Evolutionary conservation across 1,140 invertebrate species (phyloP).

Genomic region (Halesus radiatus): DNA sequence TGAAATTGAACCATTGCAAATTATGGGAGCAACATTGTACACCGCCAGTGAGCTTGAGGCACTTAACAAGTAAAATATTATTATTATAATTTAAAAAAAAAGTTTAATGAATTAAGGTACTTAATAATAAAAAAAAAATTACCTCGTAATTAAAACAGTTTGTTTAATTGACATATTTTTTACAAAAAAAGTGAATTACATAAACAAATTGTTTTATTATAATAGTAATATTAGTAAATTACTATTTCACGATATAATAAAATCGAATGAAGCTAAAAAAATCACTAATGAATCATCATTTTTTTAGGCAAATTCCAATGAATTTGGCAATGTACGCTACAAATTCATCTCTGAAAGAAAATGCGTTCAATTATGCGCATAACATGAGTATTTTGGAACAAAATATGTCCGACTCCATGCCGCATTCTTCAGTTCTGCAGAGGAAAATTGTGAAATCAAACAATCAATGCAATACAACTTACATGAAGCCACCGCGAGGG

Average conservation of each 20-base stretch:
- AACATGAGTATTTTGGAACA: conserved; percentile 20
- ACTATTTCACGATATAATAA: too few relatives aligned
- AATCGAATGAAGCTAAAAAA: background rate
- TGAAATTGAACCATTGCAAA: conserved; percentile 21
- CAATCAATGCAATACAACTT: conserved; percentile 29
- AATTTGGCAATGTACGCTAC: conserved; percentile 9
- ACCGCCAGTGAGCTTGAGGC: background rate
- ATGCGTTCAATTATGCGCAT: conserved; percentile 10
- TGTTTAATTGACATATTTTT: too few relatives aligned
- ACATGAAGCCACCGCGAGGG: conserved; percentile 1
- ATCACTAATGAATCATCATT: background rate
- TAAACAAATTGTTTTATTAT: too few relatives aligned
- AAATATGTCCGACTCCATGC: background rate
- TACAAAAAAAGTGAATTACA: too few relatives aligned
- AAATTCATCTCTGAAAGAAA: conserved; percentile 29
- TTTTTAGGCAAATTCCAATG: conserved; percentile 26
- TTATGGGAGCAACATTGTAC: background rate
- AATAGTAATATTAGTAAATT: too few relatives aligned
- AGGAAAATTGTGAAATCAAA: conserved; percentile 42
- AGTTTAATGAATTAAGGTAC: too few relatives aligned
- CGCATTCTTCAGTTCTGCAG: background rate
- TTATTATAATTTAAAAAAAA: too few relatives aligned
- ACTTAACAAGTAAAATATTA: conserved; percentile 17
- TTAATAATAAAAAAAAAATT: too few relatives aligned
- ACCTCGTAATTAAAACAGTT: too few relatives aligned